These are phyloP conservation scores for Oscheius sp. DNA, from an alignment of 2,888 invertebrate genomes.

Conservation along the genomic window DNA sequence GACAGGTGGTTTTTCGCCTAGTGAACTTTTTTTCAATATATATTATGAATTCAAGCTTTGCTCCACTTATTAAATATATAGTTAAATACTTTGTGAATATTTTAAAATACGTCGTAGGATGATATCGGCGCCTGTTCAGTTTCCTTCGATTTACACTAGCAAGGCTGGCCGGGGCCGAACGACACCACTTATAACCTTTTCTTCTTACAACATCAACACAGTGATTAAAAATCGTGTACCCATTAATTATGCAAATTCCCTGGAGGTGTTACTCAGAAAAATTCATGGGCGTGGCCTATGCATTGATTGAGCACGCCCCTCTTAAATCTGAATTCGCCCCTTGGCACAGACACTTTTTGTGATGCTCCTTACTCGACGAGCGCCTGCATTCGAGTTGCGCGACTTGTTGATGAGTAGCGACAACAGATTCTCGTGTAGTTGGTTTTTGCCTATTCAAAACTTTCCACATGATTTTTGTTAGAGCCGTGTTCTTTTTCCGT, in stretches of 20 bases:
- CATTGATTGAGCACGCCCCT: conserved; percentile 8
- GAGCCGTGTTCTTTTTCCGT: neutral
- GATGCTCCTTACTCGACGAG: conserved; percentile 4
- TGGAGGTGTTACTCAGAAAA: too few species aligned
- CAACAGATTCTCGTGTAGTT: conserved; percentile 7
- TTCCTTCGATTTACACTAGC: conserved; percentile 29
- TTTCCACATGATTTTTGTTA: neutral
- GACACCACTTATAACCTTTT: conserved; percentile 30
- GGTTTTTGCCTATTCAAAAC: conserved; percentile 13
- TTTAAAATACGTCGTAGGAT: conserved; percentile 11
- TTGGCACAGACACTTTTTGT: conserved; percentile 5
- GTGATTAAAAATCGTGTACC: conserved; percentile 4
- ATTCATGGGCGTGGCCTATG: too few species aligned
- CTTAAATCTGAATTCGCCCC: conserved; percentile 14
- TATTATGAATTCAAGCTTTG: too few species aligned
- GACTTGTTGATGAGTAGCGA: conserved; percentile 23
- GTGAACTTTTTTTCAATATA: too few species aligned
- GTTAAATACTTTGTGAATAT: conserved; percentile 25
- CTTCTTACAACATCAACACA: conserved; percentile 19
- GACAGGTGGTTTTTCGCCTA: too few species aligned
- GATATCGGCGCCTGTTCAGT: conserved; percentile 28
- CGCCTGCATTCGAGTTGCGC: conserved; percentile 21
- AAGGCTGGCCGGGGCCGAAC: conserved; percentile 23
- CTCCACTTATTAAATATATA: too few species aligned
- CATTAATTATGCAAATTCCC: neutral